Percentiles rank a stretch among this genome's conserved stretches.
Evolutionary conservation across 2,888 invertebrate species (phyloP).

Genomic region (Cantharis nigra): DNA sequence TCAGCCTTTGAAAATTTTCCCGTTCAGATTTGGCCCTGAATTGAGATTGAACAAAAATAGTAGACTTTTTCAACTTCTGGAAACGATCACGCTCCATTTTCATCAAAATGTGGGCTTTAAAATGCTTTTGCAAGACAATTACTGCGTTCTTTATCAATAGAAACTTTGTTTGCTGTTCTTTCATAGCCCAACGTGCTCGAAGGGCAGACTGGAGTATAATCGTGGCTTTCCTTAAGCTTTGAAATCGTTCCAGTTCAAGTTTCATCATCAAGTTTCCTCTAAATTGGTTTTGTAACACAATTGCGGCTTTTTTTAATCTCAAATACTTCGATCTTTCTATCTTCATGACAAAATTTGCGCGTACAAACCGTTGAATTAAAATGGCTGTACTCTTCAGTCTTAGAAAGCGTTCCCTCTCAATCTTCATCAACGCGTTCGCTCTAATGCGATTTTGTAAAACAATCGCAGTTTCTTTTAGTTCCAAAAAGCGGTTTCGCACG

Average conservation of each 20-base stretch:
- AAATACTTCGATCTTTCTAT: conserved; percentile 45
- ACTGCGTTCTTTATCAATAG: conserved; percentile 33
- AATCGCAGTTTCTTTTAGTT: conserved; percentile 40
- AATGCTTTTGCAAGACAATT: background rate
- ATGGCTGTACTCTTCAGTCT: conserved; percentile 40
- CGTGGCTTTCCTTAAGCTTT: conserved; percentile 52
- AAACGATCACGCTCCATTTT: conserved; percentile 3
- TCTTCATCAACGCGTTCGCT: conserved; percentile 48
- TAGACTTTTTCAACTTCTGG: conserved; percentile 31
- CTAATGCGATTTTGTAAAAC: conserved; percentile 47
- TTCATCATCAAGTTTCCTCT: conserved; percentile 49
- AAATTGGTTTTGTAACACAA: conserved; percentile 47
- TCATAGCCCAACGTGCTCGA: conserved; percentile 46
- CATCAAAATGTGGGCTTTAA: conserved; percentile 33
- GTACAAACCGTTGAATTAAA: conserved; percentile 55
- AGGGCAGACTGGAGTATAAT: conserved; percentile 55
- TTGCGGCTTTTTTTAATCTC: conserved; percentile 40
- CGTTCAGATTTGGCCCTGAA: conserved; percentile 54
- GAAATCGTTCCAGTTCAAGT: conserved; percentile 51
- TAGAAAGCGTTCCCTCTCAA: conserved; percentile 38
- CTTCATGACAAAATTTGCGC: conserved; percentile 54
- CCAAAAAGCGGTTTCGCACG: conserved; percentile 45
- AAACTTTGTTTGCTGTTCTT: conserved; percentile 41
- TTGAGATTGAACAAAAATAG: conserved; percentile 50
- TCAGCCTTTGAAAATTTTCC: conserved; percentile 46